These are phyloP conservation scores for Chlorops oryzae DNA, from an alignment of 1,140 invertebrate genomes.

Conservation along the genomic window DNA sequence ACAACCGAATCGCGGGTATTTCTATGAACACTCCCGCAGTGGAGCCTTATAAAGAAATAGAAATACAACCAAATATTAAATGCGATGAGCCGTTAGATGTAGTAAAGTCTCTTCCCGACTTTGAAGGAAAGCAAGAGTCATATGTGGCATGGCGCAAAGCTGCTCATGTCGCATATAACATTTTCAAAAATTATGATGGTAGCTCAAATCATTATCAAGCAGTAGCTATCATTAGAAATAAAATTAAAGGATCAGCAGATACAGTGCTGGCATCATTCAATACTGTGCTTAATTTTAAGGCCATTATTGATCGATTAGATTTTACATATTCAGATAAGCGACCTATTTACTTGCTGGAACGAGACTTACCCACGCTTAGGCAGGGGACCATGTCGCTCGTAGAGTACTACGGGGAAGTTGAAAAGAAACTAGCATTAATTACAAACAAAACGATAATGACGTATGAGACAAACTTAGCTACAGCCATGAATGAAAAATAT, in stretches of 20 bases:
- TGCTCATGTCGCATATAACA: conserved; percentile 7
- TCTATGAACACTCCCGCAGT: no score
- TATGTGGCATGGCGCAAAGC: conserved; percentile 22
- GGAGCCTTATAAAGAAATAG: no score
- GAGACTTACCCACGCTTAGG: conserved; percentile 14
- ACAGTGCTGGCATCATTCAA: conserved; percentile 14
- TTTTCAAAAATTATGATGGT: conserved; percentile 14
- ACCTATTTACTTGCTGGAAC: conserved; percentile 18
- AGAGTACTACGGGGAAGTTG: conserved; percentile 2
- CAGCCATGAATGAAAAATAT: conserved; percentile 9
- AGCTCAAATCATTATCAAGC: conserved; percentile 16
- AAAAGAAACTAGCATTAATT: conserved; percentile 6
- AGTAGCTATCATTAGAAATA: conserved; percentile 18
- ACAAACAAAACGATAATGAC: conserved; percentile 10
- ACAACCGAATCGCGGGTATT: no score
- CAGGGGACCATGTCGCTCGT: conserved; percentile 1
- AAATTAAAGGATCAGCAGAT: conserved; percentile 17
- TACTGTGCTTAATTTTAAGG: conserved; percentile 19
- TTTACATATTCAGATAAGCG: conserved; percentile 19
- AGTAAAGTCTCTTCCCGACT: no score
- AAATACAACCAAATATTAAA: no score
- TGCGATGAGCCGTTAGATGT: no score
- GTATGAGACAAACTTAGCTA: neutral
- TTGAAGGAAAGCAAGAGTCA: no score
- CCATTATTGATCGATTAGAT: conserved; percentile 18